Evolutionary conservation across 1,140 invertebrate genomes (phyloP).

Genomic region (silkworm (Bombyx mori)): ASM3026992v2 NC_085112.1:16021501-16022000

Average conservation of each 20-base stretch:
- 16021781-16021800: slow-evolving; percentile 51
- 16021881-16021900: slow-evolving; percentile 26
- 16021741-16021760: slow-evolving; percentile 65
- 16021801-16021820: slow-evolving; percentile 36
- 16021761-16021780: slow-evolving; percentile 66
- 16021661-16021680: slow-evolving; percentile 58
- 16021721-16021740: slow-evolving; percentile 49
- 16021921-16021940: slow-evolving; percentile 59
- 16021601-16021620: slow-evolving; percentile 56
- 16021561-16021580: neutral
- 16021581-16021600: slow-evolving; percentile 12
- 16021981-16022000: slow-evolving; percentile 53
- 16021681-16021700: slow-evolving; percentile 59
- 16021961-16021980: slow-evolving; percentile 30
- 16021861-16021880: slow-evolving; percentile 48
- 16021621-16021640: slow-evolving; percentile 58
- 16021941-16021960: slow-evolving; percentile 45
- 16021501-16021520: too few relatives aligned
- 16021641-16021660: slow-evolving; percentile 57
- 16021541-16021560: too few relatives aligned
- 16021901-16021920: slow-evolving; percentile 51
- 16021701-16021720: slow-evolving; percentile 29
- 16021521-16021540: too few relatives aligned
- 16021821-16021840: slow-evolving; percentile 42
- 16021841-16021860: slow-evolving; percentile 41